These are phyloP conservation scores for human (Homo sapiens) DNA, from an alignment of 2,113 vertebrate genomes.

Conservation along the genomic window GRCh38 chr2:100367501-100368000, in stretches of 20 bases:
- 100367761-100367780: background rate
- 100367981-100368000: background rate
- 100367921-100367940: background rate
- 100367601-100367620: slow-evolving; percentile 88
- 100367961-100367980: background rate
- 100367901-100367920: background rate
- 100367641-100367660: slow-evolving; percentile 86
- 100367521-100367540: too few relatives aligned
- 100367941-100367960: background rate
- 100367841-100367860: background rate
- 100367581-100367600: slow-evolving; percentile 84
- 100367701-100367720: slow-evolving; percentile 85
- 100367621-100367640: slow-evolving; percentile 81
- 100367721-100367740: slow-evolving; percentile 85
- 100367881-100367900: background rate
- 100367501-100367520: too few relatives aligned
- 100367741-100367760: slow-evolving; percentile 76
- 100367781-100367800: background rate
- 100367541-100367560: too few relatives aligned
- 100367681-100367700: slow-evolving; percentile 83
- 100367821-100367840: background rate
- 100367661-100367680: slow-evolving; percentile 87
- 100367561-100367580: background rate
- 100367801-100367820: background rate
- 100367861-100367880: background rate